Base-by-base conservation (phyloP, 2,888 invertebrate species). In the Seira musarum region DNA sequence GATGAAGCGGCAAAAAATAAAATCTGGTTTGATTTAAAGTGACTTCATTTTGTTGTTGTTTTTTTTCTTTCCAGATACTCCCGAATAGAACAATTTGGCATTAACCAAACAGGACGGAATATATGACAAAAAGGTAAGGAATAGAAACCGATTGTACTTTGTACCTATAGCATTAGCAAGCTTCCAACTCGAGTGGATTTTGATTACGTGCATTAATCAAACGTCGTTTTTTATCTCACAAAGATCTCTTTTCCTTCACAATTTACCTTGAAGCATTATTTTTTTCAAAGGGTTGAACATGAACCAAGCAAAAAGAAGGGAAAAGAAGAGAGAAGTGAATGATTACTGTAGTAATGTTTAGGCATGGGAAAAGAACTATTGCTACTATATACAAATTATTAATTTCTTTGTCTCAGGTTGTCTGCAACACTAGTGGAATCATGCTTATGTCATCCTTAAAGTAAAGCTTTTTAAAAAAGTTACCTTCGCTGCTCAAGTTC, bases 121-220 rank as follows among this genome's bases (percentile, higher is more conserved):
- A 75, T 80, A 80, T 80, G 80, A 80, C 80, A 80, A 57, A 49
- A 69, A 80, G 80, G 80, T 80, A 80, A 80, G 74, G 63, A 74
- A 70, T 57, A 60, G 10, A 8, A 53, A n/a, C n/a, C n/a, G n/a
- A 57, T 57, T 6, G 17, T 57, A n/a, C n/a, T 57, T 57, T 57
- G 57, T 15, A 57, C n/a, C n/a, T n/a, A n/a, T n/a, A n/a, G 17
- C 40, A 5, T 40, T 5, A 40, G 40, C 13, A 40, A 13, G 13
- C 40, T 40, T 40, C 13, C 13, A 13, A n/a, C 13, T 49, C 15
- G 49, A 49, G 49, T 49, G 30, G 30, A 30, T 30, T 30, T 30
- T 30, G 30, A 49, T 49, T 49, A n/a, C 49, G 3, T 49, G 60
- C 19, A 60, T 60, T 60, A 19, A 60, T 60, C 60, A 60, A 53